Conservation (phyloP, 2,888 invertebrate species). For the Beris morrisii region DNA sequence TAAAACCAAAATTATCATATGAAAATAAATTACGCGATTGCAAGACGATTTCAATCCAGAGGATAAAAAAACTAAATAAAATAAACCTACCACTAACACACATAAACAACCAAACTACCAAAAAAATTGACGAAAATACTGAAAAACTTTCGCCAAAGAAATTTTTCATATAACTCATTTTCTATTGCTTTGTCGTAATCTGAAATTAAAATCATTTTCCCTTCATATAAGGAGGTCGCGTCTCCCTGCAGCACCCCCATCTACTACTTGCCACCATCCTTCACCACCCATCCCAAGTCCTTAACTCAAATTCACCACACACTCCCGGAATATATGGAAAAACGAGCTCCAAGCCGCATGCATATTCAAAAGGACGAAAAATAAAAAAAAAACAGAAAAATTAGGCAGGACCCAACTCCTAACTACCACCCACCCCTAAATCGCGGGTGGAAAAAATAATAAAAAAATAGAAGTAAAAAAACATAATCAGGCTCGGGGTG, state of each 20-base stretch:
- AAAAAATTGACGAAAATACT: slow-evolving; percentile 10
- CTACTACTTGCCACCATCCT: slow-evolving; percentile 8
- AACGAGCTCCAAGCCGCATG: slow-evolving; percentile 32
- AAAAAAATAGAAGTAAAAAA: slow-evolving; percentile 17
- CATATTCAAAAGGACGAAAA: slow-evolving; percentile 36
- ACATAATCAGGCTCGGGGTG: slow-evolving; percentile 22
- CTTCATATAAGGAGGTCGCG: slow-evolving; percentile 29
- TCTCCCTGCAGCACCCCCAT: slow-evolving; percentile 15
- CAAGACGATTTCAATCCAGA: slow-evolving; percentile 10
- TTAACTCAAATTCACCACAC: slow-evolving; percentile 19
- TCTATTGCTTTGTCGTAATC: slow-evolving; percentile 40
- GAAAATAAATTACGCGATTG: slow-evolving; percentile 32
- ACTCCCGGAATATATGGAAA: slow-evolving; percentile 11
- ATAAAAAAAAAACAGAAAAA: slow-evolving; percentile 34
- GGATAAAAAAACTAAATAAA: slow-evolving; percentile 4
- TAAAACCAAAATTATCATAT: slow-evolving; percentile 36
- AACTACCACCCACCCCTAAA: slow-evolving; percentile 18
- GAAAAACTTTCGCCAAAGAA: slow-evolving; percentile 34
- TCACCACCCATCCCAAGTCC: slow-evolving; percentile 15
- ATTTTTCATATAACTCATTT: slow-evolving; percentile 39
- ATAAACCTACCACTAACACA: neutral
- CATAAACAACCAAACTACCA: slow-evolving; percentile 14
- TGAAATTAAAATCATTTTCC: slow-evolving; percentile 41
- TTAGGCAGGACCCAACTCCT: slow-evolving; percentile 35
- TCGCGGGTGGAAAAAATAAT: slow-evolving; percentile 8